A percentile compares a stretch with the other conserved stretches of the same genome.
phyloP scores from a whole-genome alignment of 1,140 invertebrate genomes.

The Phocides pigmalion region DNA sequence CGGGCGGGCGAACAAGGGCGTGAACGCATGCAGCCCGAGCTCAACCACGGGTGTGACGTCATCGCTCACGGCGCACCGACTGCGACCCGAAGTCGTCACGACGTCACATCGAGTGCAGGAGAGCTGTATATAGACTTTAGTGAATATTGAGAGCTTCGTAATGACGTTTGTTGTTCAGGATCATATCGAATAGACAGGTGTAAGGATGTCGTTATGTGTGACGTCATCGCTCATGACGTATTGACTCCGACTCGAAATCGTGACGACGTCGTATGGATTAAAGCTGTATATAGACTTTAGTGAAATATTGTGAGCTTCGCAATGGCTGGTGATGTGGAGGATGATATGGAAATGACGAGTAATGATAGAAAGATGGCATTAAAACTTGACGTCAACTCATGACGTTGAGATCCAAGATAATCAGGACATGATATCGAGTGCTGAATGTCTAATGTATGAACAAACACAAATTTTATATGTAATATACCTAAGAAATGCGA shows the following conservation, averaged over 20 bases:
- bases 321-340: no score
- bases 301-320: no score
- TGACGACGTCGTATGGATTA: neutral
- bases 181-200: neutral
- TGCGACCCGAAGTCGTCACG: constrained; percentile 91
- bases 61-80: constrained; percentile 85
- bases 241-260: neutral
- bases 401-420: no score
- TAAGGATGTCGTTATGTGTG: no score
- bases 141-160: constrained; percentile 36
- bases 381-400: no score
- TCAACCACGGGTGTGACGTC: constrained; percentile 83
- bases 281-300: neutral
- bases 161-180: constrained; percentile 8
- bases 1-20: constrained; percentile 86
- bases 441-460: no score
- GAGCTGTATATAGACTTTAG: constrained; percentile 88
- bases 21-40: constrained; percentile 79
- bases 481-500: no score
- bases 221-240: neutral
- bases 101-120: constrained; percentile 93
- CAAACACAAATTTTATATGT: no score
- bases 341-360: no score
- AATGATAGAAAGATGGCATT: no score
- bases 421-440: no score